These are phyloP conservation scores for Mormyrus lacerda DNA, from an alignment of 2,113 vertebrate genomes.

Conservation along the genomic window DNA sequence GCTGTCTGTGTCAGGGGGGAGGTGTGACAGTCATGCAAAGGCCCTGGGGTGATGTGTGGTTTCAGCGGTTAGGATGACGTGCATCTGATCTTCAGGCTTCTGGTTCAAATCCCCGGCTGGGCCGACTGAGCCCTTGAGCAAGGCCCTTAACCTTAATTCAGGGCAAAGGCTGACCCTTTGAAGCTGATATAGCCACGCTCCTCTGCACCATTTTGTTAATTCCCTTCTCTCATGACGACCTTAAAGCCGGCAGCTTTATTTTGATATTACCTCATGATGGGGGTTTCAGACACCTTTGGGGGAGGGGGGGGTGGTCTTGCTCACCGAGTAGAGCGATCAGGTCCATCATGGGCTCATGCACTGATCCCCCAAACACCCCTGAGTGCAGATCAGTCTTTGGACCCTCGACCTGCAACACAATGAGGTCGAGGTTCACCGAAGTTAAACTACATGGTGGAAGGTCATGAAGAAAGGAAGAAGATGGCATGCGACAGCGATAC, in stretches of 20 bases:
- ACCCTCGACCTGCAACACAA: conserved; percentile 56
- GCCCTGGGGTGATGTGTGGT: not conserved
- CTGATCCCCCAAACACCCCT: conserved; percentile 63
- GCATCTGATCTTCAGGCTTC: not conserved
- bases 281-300: not conserved
- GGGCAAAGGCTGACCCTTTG: not conserved
- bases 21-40: not conserved
- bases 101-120: not conserved
- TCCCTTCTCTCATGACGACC: not conserved
- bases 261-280: not conserved
- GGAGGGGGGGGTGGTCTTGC: not conserved
- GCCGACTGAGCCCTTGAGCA: not conserved
- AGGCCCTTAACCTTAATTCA: not conserved
- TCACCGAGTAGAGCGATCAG: conserved; percentile 66
- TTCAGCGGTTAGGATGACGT: not conserved
- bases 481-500: not conserved
- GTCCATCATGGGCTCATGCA: conserved; percentile 62
- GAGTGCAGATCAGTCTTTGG: conserved; percentile 64
- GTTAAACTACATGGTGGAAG: not conserved
- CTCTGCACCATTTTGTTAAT: not conserved
- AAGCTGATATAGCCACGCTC: not conserved
- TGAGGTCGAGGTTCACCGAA: not conserved
- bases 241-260: not conserved
- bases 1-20: conserved; percentile 46
- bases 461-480: not conserved